Conservation (phyloP, 2,797 vertebrate species). For the Sebastes matsubarae region DNA sequence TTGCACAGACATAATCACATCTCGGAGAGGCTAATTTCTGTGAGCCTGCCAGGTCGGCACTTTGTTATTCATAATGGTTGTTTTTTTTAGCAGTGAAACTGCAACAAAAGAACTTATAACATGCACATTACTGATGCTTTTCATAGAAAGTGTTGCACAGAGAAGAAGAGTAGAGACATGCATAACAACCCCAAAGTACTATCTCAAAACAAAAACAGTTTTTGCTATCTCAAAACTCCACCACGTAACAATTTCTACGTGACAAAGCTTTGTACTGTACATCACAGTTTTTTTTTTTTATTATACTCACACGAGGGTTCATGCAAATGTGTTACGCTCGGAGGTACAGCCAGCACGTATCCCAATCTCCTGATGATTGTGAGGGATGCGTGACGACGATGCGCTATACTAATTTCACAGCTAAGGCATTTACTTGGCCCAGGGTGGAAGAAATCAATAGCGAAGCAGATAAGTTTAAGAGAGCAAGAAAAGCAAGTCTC, state of each 20-base stretch:
- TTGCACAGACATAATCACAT: slow-evolving; percentile 54
- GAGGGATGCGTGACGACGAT: slow-evolving; percentile 51
- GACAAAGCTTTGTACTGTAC: slow-evolving; percentile 2
- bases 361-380: slow-evolving; percentile 57
- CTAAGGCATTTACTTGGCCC: slow-evolving; percentile 51
- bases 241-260: background rate
- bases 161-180: background rate
- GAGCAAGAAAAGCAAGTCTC: slow-evolving; percentile 20
- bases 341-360: slow-evolving; percentile 44
- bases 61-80: slow-evolving; percentile 45
- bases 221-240: background rate
- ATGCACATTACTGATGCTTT: slow-evolving; percentile 5
- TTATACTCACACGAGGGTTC: slow-evolving; percentile 55
- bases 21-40: slow-evolving; percentile 47
- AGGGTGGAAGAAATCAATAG: slow-evolving; percentile 55
- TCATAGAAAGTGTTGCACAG: background rate
- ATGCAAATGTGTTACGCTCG: slow-evolving; percentile 64
- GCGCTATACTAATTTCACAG: slow-evolving; percentile 57
- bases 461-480: slow-evolving; percentile 29
- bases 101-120: slow-evolving; percentile 15
- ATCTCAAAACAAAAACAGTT: slow-evolving; percentile 5
- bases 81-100: slow-evolving; percentile 1
- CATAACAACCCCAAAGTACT: background rate
- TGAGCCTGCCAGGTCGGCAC: slow-evolving; percentile 37
- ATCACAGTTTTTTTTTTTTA: slow-evolving; percentile 34